A percentile compares a stretch with the other conserved stretches of the same genome.
phyloP scores from a whole-genome alignment of 1,140 invertebrate genomes.

The Coelopa frigida region DNA sequence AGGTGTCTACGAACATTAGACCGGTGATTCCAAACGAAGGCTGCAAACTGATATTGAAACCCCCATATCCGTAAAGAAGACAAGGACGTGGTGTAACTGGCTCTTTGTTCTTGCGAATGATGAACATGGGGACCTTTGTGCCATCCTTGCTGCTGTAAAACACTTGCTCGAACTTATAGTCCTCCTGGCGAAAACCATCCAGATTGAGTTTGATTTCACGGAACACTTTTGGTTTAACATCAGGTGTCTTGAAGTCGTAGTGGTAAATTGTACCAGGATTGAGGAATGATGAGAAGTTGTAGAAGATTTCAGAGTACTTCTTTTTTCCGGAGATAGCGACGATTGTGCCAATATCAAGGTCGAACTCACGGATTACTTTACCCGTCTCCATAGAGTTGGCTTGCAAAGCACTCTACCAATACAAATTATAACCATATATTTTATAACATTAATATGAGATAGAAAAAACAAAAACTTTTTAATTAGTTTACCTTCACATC shows the following conservation, averaged over 20 bases:
- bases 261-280: conserved; percentile 82
- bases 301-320: conserved; percentile 86
- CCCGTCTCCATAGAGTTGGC: conserved; percentile 72
- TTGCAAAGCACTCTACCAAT: conserved; percentile 72
- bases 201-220: conserved; percentile 64
- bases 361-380: conserved; percentile 61
- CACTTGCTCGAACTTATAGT: conserved; percentile 82
- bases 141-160: conserved; percentile 95
- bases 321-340: conserved; percentile 77
- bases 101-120: conserved; percentile 74
- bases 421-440: conserved; percentile 20
- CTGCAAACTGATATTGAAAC: conserved; percentile 88
- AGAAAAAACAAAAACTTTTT: neutral
- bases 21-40: conserved; percentile 59
- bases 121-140: conserved; percentile 96
- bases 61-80: conserved; percentile 95
- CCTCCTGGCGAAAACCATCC: conserved; percentile 70
- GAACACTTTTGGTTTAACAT: conserved; percentile 58
- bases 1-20: conserved; percentile 84
- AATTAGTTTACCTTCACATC: conserved; percentile 76
- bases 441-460: no score
- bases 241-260: conserved; percentile 66
- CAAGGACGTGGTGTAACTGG: conserved; percentile 58
- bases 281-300: conserved; percentile 88
- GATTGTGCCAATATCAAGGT: conserved; percentile 81